These are phyloP conservation scores for Pseudomyrmex flavicornis DNA, from an alignment of 1,140 invertebrate species.

Conservation along the genomic window DNA sequence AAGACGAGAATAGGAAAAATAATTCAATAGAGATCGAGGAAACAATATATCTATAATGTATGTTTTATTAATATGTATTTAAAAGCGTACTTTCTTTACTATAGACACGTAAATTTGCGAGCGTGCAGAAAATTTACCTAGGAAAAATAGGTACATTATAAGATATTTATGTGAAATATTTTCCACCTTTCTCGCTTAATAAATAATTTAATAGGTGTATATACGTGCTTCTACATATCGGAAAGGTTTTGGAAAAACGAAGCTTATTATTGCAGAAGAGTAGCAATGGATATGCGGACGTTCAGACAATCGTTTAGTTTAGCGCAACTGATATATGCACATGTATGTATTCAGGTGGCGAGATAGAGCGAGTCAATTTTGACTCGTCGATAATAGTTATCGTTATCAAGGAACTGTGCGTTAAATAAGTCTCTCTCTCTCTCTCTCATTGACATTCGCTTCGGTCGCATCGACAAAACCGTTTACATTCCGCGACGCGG, in stretches of 20 bases:
- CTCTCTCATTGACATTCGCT: constrained; percentile 40
- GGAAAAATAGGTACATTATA: background rate
- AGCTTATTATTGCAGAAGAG: background rate
- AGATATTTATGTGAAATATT: background rate
- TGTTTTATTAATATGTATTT: background rate
- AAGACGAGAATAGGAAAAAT: background rate
- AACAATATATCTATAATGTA: background rate
- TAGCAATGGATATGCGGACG: background rate
- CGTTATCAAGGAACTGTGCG: constrained; percentile 13
- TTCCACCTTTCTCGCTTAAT: background rate
- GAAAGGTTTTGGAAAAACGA: background rate
- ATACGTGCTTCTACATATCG: background rate
- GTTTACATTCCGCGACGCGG: constrained; percentile 52
- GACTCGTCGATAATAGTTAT: constrained; percentile 34
- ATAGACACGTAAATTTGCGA: background rate
- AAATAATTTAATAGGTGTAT: background rate
- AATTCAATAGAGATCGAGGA: background rate
- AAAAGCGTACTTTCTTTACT: background rate
- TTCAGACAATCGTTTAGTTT: background rate
- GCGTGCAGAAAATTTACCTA: background rate
- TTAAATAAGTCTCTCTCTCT: constrained; percentile 8
- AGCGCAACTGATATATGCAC: background rate
- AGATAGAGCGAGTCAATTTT: constrained; percentile 25
- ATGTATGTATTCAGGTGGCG: constrained; percentile 28
- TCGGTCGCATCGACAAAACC: constrained; percentile 21